A percentile compares a stretch with the other conserved stretches of the same genome.
These are phyloP conservation scores for Phengaris arion DNA, from an alignment of 2,888 invertebrate species.

Conservation along the genomic window DNA sequence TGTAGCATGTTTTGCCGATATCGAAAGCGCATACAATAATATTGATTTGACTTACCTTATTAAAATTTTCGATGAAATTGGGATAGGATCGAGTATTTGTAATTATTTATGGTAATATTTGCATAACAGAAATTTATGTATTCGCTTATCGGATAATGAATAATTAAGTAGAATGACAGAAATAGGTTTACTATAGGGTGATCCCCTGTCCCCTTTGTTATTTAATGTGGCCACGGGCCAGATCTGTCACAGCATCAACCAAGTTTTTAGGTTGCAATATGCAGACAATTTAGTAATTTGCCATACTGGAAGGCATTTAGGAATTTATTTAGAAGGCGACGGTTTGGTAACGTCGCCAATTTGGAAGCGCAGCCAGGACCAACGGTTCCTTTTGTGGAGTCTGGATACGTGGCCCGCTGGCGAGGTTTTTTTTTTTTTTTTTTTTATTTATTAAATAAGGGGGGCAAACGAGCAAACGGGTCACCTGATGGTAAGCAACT, in stretches of 20 bases:
- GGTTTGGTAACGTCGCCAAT: too few species aligned
- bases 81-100: constrained; percentile 13
- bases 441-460: too few species aligned
- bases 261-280: too few species aligned
- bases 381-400: too few species aligned
- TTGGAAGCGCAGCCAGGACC: too few species aligned
- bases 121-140: not conserved
- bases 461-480: too few species aligned
- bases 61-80: constrained; percentile 26
- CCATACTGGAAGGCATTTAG: too few species aligned
- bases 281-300: too few species aligned
- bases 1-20: constrained; percentile 36
- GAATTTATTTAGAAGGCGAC: too few species aligned
- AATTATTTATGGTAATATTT: not conserved
- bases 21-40: constrained; percentile 35
- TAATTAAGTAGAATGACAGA: not conserved
- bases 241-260: not conserved
- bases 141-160: not conserved
- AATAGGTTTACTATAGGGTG: not conserved
- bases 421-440: too few species aligned
- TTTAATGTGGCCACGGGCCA: not conserved
- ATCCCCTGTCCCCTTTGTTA: not conserved
- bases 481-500: too few species aligned
- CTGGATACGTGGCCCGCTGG: too few species aligned
- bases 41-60: constrained; percentile 9